Conservation (phyloP, 2,113 vertebrate species). For the Petromus typicus region DNA sequence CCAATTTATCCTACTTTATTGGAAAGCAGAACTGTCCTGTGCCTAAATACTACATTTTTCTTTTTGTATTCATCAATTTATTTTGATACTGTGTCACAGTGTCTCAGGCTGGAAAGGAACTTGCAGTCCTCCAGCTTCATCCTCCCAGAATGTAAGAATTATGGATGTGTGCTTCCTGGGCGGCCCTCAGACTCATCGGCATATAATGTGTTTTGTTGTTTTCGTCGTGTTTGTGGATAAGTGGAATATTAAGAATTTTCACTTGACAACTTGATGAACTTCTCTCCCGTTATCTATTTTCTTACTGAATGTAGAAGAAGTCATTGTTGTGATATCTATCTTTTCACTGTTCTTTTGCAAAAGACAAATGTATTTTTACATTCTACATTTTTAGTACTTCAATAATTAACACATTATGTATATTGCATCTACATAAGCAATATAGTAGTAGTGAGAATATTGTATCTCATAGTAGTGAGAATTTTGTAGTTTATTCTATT, state of each 20-base stretch:
- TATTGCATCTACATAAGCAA: neutral
- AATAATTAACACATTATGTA: neutral
- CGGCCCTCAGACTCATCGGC: neutral
- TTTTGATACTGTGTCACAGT: too few relatives aligned
- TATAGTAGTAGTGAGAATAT: neutral
- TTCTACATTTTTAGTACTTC: neutral
- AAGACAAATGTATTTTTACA: neutral
- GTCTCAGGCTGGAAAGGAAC: too few relatives aligned
- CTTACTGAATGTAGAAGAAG: neutral
- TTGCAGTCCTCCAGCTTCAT: neutral
- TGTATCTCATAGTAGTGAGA: neutral
- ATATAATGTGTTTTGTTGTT: neutral
- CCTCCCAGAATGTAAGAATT: neutral
- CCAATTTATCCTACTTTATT: neutral
- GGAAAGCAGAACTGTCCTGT: neutral
- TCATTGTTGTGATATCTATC: neutral
- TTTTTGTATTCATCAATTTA: neutral
- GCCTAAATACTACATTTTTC: neutral
- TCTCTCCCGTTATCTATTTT: neutral
- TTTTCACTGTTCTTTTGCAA: neutral
- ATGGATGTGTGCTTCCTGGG: neutral
- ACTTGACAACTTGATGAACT: neutral
- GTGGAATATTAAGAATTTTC: neutral
- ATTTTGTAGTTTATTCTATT: neutral
- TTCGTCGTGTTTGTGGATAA: neutral